Percentiles rank a stretch among this genome's conserved stretches.
Conservation (phyloP, 1,140 invertebrate genomes). For the Drosophila oshimai region DNA sequence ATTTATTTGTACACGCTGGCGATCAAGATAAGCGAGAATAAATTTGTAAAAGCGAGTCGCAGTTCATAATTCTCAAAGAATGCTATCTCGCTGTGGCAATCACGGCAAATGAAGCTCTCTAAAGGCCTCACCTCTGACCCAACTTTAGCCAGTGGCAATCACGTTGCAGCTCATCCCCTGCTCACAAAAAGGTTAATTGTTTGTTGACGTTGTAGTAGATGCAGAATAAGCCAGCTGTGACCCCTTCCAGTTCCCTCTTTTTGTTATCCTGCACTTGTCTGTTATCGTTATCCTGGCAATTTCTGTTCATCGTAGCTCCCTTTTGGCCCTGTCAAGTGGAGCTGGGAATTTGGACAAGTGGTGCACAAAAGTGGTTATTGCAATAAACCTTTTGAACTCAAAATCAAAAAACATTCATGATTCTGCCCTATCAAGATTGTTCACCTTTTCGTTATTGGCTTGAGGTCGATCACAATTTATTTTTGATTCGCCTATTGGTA, state of each 20-base stretch:
- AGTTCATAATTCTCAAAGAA: constrained; percentile 16
- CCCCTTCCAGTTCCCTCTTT: not conserved
- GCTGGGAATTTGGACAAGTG: constrained; percentile 41
- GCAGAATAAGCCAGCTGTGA: constrained; percentile 39
- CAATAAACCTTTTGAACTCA: constrained; percentile 13
- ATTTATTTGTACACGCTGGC: constrained; percentile 1
- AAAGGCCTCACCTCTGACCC: constrained; percentile 19
- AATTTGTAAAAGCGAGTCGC: constrained; percentile 18
- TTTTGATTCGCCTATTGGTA: not conserved
- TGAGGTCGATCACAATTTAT: not conserved
- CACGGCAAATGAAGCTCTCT: constrained; percentile 26
- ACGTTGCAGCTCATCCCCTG: constrained; percentile 18
- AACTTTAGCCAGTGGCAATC: constrained; percentile 1
- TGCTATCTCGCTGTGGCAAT: constrained; percentile 43
- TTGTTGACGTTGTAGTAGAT: constrained; percentile 55
- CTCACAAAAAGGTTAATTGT: constrained; percentile 62
- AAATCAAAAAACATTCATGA: constrained; percentile 2
- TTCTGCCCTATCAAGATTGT: not conserved
- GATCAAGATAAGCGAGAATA: constrained; percentile 50
- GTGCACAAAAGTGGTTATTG: constrained; percentile 13
- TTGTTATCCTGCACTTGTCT: constrained; percentile 48
- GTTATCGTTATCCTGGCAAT: constrained; percentile 66
- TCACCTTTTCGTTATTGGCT: not conserved
- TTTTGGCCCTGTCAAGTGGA: constrained; percentile 1
- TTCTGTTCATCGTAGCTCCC: constrained; percentile 20